Evolutionary conservation across 2,797 vertebrate genomes (phyloP).

Genomic region (Sandelia bainsii): DNA sequence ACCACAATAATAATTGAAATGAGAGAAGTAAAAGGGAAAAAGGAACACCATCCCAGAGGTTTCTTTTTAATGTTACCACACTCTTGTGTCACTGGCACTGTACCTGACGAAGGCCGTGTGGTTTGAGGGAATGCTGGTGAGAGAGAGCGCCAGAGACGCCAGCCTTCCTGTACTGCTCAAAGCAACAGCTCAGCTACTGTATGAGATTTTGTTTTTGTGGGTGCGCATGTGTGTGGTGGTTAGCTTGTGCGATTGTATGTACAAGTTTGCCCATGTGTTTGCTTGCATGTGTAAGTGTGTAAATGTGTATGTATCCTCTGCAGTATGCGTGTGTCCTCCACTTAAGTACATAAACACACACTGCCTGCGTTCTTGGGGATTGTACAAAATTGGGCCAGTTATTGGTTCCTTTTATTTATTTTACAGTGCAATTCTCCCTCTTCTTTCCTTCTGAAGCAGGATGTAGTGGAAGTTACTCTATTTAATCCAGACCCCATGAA

Average conservation of each 20-base stretch:
- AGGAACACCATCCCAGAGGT: conserved; percentile 68
- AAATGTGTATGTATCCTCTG: conserved; percentile 29
- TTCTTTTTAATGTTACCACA: conserved; percentile 77
- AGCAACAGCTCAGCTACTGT: conserved; percentile 73
- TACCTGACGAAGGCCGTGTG: conserved; percentile 71
- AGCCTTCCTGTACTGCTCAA: conserved; percentile 60
- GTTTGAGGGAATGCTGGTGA: conserved; percentile 72
- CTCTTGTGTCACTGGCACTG: conserved; percentile 77
- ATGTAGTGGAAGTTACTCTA: conserved; percentile 9
- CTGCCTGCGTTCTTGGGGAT: conserved; percentile 38
- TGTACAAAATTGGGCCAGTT: conserved; percentile 54
- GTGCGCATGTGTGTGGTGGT: conserved; percentile 30
- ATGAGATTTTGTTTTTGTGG: conserved; percentile 56
- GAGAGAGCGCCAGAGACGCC: conserved; percentile 53
- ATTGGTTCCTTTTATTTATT: conserved; percentile 53
- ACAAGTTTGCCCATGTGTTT: conserved; percentile 23
- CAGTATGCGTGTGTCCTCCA: conserved; percentile 29
- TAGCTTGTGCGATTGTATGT: conserved; percentile 20
- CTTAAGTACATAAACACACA: conserved; percentile 45
- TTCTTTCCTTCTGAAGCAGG: conserved; percentile 26
- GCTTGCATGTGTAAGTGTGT: conserved; percentile 16
- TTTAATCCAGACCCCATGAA: conserved; percentile 43
- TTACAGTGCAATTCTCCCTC: conserved; percentile 19
- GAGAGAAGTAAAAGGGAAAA: conserved; percentile 70
- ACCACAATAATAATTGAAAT: conserved; percentile 80